Percentiles rank a stretch among this genome's conserved stretches.
These are phyloP conservation scores for Phalacrocorax carbo DNA, from an alignment of 2,113 vertebrate genomes.

Conservation along the genomic window DNA sequence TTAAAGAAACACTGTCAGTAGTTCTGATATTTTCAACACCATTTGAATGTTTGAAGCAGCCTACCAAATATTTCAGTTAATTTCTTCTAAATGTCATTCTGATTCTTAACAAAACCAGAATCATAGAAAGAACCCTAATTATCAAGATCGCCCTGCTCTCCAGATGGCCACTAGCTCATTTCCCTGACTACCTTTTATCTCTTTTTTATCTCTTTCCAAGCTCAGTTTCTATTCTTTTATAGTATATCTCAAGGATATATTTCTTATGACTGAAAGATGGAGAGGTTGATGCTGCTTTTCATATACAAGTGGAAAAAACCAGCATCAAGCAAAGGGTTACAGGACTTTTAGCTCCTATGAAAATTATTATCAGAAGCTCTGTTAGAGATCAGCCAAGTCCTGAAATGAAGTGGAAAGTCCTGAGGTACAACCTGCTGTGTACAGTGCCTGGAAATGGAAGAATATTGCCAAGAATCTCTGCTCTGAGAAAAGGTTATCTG, in stretches of 20 bases:
- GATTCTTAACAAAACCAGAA: neutral
- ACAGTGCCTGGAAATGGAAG: neutral
- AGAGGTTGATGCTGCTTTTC: neutral
- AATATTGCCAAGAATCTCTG: neutral
- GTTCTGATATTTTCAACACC: neutral
- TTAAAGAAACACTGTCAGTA: neutral
- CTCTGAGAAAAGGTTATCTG: neutral
- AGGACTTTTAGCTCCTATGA: neutral
- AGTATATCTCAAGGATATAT: neutral
- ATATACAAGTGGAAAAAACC: fast-evolving
- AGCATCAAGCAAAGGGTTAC: neutral
- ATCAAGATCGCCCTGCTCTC: neutral
- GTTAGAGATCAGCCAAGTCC: neutral
- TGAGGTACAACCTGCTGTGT: neutral
- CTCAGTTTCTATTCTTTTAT: neutral
- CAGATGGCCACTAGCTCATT: neutral
- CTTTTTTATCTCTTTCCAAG: neutral
- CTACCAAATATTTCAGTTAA: neutral
- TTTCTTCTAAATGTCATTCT: neutral
- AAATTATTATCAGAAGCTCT: neutral
- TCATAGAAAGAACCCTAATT: neutral
- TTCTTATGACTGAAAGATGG: neutral
- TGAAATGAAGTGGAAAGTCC: neutral
- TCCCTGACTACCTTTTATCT: neutral
- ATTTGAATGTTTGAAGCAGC: neutral